Conservation (phyloP, 2,113 vertebrate genomes). For the Cyanoderma ruficeps region DNA sequence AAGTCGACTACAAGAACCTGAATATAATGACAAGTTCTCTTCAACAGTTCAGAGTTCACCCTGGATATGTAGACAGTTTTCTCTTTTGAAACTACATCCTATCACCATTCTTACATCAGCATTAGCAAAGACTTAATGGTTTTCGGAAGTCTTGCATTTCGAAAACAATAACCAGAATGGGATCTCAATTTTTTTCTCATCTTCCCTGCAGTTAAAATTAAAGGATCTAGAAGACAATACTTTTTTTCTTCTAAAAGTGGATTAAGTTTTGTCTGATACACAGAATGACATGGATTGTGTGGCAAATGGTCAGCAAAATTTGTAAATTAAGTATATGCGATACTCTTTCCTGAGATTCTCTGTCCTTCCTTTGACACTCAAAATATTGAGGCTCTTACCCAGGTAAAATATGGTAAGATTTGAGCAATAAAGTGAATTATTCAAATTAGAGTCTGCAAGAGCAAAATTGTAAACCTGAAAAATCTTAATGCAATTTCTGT, state of each 20-base stretch:
- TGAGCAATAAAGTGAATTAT: not conserved
- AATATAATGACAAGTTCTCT: not conserved
- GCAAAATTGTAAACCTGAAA: not conserved
- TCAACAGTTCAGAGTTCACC: not conserved
- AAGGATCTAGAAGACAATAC: not conserved
- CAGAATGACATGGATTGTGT: not conserved
- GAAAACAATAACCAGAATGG: not conserved
- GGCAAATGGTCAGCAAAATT: not conserved
- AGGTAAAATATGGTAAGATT: not conserved
- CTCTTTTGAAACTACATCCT: not conserved
- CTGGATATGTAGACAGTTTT: not conserved
- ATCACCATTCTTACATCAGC: not conserved
- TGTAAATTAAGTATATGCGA: not conserved
- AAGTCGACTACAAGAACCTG: not conserved
- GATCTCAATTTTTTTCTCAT: not conserved
- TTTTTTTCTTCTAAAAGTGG: not conserved
- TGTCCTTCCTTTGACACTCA: not conserved
- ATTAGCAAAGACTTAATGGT: not conserved
- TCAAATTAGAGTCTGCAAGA: not conserved
- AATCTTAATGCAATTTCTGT: not conserved
- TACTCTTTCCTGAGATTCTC: not conserved
- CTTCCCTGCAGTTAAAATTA: not conserved
- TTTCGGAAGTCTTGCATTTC: not conserved
- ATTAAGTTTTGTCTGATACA: not conserved
- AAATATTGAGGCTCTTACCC: not conserved